phyloP scores from a whole-genome alignment of 2,797 vertebrate genomes.

The Enteromius thamalakanensis region DNA sequence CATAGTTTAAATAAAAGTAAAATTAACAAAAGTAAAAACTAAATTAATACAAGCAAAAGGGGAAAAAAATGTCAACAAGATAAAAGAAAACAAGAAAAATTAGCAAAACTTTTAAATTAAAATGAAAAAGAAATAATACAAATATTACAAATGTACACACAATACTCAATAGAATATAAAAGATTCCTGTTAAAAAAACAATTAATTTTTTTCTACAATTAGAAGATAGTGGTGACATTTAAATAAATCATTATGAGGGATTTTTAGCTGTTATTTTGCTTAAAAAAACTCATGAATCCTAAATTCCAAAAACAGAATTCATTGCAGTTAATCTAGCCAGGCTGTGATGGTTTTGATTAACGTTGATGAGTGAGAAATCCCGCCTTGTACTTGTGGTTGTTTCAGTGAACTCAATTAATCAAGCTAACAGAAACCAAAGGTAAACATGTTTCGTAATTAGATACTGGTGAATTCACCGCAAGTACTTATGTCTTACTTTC shows the following conservation, averaged over 20 bases:
- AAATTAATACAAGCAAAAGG: neutral
- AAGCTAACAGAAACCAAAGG: conserved; percentile 24
- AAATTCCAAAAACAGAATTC: neutral
- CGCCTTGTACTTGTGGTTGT: conserved; percentile 19
- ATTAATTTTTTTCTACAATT: neutral
- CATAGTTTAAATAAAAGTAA: neutral
- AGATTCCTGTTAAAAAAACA: neutral
- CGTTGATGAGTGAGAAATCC: conserved; percentile 20
- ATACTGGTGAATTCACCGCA: conserved; percentile 15
- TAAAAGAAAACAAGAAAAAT: neutral
- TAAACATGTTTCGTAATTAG: conserved; percentile 31
- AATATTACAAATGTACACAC: neutral
- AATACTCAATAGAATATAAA: neutral
- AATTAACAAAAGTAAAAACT: neutral
- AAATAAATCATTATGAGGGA: neutral
- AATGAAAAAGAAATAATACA: neutral
- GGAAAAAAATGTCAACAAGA: neutral
- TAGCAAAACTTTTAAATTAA: no score
- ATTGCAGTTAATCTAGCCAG: conserved; percentile 18
- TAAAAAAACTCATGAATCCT: neutral
- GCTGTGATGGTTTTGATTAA: conserved; percentile 25
- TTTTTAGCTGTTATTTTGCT: neutral
- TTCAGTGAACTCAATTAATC: conserved; percentile 41
- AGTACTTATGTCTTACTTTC: neutral
- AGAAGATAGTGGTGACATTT: neutral